These are phyloP conservation scores for Periophthalmus magnuspinnatus DNA, from an alignment of 2,797 vertebrate genomes.

Conservation along the genomic window DNA sequence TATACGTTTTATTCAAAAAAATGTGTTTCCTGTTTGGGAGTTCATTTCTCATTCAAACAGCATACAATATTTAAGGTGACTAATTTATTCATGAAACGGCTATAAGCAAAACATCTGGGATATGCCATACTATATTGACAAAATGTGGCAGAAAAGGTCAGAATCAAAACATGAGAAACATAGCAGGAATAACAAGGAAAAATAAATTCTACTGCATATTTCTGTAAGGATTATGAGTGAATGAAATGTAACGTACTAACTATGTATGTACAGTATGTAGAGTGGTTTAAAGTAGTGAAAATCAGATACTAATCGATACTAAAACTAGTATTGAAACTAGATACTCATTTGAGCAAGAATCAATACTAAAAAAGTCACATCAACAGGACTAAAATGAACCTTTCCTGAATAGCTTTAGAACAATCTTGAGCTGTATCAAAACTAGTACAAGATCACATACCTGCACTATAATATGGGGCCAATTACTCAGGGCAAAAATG, in stretches of 20 bases:
- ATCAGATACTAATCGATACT: too few relatives aligned
- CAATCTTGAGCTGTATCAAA: too few relatives aligned
- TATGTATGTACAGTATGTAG: too few relatives aligned
- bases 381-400: too few relatives aligned
- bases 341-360: too few relatives aligned
- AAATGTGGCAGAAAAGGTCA: not conserved
- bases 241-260: not conserved
- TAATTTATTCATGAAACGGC: slow-evolving; percentile 54
- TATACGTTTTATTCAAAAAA: not conserved
- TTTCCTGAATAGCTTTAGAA: too few relatives aligned
- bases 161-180: not conserved
- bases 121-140: not conserved
- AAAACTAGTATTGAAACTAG: too few relatives aligned
- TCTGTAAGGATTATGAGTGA: not conserved
- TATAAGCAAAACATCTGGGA: slow-evolving; percentile 14
- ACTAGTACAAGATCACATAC: too few relatives aligned
- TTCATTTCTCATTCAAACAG: slow-evolving; percentile 11
- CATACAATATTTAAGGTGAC: slow-evolving; percentile 40
- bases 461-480: too few relatives aligned
- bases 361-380: too few relatives aligned
- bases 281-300: too few relatives aligned
- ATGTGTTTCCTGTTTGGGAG: slow-evolving; percentile 8
- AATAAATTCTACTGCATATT: not conserved
- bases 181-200: not conserved
- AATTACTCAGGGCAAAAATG: too few relatives aligned